These are phyloP conservation scores for Crossaster papposus DNA, from an alignment of 53 echinoderm and acorn worm species.

Conservation along the genomic window DNA sequence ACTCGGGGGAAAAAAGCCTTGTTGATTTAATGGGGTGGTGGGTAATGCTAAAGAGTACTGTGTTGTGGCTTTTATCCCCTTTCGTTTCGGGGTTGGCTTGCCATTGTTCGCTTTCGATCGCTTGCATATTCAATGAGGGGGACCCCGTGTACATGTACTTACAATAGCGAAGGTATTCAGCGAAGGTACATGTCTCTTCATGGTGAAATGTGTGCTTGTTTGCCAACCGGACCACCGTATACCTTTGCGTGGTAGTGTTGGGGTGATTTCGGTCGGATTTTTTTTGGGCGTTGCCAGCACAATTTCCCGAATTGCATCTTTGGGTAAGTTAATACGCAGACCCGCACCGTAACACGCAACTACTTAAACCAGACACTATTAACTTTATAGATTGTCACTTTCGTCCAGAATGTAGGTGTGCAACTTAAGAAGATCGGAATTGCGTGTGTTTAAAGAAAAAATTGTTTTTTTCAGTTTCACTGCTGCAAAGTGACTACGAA, in stretches of 20 bases:
- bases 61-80: slow-evolving; percentile 36
- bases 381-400: no score
- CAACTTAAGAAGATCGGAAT: not conserved
- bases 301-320: not conserved
- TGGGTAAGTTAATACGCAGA: slow-evolving; percentile 10
- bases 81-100: slow-evolving; percentile 7
- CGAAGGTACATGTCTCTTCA: not conserved
- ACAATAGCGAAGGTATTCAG: slow-evolving; percentile 27
- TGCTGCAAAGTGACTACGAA: not conserved
- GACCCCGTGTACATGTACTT: not conserved
- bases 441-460: not conserved
- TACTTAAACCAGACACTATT: not conserved
- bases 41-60: slow-evolving; percentile 7
- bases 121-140: slow-evolving; percentile 59
- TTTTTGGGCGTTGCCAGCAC: slow-evolving; percentile 42
- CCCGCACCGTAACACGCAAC: not conserved
- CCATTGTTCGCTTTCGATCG: slow-evolving; percentile 55
- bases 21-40: slow-evolving; percentile 46
- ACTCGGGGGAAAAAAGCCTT: slow-evolving; percentile 7
- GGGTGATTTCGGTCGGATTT: not conserved
- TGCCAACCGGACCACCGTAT: not conserved
- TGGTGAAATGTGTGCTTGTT: not conserved
- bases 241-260: not conserved
- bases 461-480: not conserved
- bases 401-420: no score